Evolutionary conservation across 1,140 invertebrate genomes (phyloP).

Genomic region (Drosophila setifemur): DNA sequence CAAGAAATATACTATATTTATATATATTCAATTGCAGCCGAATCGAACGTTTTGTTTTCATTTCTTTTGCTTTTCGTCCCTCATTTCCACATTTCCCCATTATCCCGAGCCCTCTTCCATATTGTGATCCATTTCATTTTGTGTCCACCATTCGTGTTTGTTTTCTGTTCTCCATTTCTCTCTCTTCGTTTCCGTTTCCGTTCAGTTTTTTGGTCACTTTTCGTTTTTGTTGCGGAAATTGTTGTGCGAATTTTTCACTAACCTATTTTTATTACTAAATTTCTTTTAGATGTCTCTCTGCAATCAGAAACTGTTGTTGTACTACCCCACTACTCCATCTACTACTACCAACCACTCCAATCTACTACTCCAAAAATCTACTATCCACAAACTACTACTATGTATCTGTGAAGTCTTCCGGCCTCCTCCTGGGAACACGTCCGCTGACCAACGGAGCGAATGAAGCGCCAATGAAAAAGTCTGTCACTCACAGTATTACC

Average conservation of each 20-base stretch:
- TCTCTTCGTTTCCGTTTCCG: constrained; percentile 1
- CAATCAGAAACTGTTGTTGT: constrained; percentile 55
- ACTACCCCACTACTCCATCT: constrained; percentile 23
- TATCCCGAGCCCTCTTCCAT: neutral
- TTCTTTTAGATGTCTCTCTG: constrained; percentile 76
- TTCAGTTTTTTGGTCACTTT: constrained; percentile 37
- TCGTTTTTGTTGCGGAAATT: constrained; percentile 26
- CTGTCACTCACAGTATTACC: constrained; percentile 39
- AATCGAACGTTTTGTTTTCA: constrained; percentile 51
- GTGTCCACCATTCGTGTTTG: constrained; percentile 1
- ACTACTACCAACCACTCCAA: constrained; percentile 50
- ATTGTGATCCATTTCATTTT: neutral
- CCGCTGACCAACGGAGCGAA: neutral
- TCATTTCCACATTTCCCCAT: neutral
- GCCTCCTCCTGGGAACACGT: constrained; percentile 16
- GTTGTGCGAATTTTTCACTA: constrained; percentile 75
- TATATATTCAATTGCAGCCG: constrained; percentile 31
- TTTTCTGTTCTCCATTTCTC: constrained; percentile 8
- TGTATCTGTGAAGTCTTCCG: constrained; percentile 29
- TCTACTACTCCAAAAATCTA: constrained; percentile 67
- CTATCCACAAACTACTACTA: constrained; percentile 57
- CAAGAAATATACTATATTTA: constrained; percentile 46
- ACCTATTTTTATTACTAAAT: constrained; percentile 82
- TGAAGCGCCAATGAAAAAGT: constrained; percentile 25
- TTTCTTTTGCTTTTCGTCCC: constrained; percentile 11